Evolutionary conservation across 2,888 invertebrate species (phyloP).

Genomic region (Polylopha cassiicola): DNA sequence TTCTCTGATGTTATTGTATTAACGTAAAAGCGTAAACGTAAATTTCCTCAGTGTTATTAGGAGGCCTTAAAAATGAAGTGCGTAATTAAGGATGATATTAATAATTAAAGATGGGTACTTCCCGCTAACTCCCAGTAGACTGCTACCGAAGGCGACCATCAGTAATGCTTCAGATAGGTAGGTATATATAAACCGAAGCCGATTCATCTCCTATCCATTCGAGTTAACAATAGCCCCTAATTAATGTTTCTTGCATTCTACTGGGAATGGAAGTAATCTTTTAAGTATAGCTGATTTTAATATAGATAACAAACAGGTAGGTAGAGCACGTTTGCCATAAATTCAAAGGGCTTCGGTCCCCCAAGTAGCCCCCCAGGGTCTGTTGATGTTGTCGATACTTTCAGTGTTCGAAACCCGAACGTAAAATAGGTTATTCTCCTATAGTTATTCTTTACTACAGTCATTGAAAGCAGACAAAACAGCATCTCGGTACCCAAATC

Average conservation of each 20-base stretch:
- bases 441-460: slow-evolving; percentile 22
- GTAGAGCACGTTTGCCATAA: slow-evolving; percentile 1
- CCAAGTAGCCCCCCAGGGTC: neutral
- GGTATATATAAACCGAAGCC: too few relatives aligned
- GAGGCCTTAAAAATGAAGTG: too few relatives aligned
- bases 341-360: slow-evolving; percentile 3
- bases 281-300: slow-evolving; percentile 2
- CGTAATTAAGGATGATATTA: too few relatives aligned
- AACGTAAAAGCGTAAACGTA: too few relatives aligned
- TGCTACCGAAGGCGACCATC: too few relatives aligned
- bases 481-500: slow-evolving; percentile 33
- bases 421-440: slow-evolving; percentile 10
- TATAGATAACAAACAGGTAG: neutral
- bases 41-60: too few relatives aligned
- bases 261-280: neutral
- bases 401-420: slow-evolving; percentile 5
- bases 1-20: too few relatives aligned
- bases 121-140: too few relatives aligned
- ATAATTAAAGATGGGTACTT: too few relatives aligned
- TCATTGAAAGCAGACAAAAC: slow-evolving; percentile 38
- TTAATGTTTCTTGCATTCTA: neutral
- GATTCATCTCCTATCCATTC: too few relatives aligned
- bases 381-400: slow-evolving; percentile 2
- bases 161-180: too few relatives aligned
- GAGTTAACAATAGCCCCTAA: neutral